A percentile compares a stretch with the other conserved stretches of the same genome.
phyloP scores from a whole-genome alignment of 2,888 invertebrate species.

The Rugalucina vietnamica region DNA sequence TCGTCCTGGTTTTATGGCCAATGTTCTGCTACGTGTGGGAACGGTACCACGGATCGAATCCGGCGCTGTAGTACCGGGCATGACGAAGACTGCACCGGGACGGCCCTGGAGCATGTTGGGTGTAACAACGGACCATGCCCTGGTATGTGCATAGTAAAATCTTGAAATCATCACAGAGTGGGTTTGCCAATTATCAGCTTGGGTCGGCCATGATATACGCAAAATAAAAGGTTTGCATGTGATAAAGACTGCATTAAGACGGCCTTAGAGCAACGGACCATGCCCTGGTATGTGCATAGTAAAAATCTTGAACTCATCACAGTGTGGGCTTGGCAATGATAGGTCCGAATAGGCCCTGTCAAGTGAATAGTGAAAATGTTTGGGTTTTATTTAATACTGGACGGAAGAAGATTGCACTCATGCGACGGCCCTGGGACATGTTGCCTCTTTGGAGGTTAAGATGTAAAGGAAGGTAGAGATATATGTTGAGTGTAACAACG shows the following conservation, averaged over 20 bases:
- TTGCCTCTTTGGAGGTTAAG: background rate
- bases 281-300: constrained; percentile 18
- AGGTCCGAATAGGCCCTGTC: too few relatives aligned
- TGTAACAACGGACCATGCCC: constrained; percentile 31
- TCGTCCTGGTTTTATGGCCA: constrained; percentile 35
- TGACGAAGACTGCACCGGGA: constrained; percentile 41
- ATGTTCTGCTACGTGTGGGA: constrained; percentile 43
- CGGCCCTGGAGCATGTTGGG: background rate
- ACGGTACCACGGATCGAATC: constrained; percentile 29
- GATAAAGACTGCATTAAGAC: constrained; percentile 39
- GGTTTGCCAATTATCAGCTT: too few relatives aligned
- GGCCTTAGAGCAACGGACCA: constrained; percentile 12
- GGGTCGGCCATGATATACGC: too few relatives aligned
- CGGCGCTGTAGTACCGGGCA: constrained; percentile 49
- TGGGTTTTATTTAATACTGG: too few relatives aligned
- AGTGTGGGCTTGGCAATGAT: too few relatives aligned
- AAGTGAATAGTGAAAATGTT: too few relatives aligned
- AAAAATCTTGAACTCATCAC: too few relatives aligned
- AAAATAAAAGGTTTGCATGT: too few relatives aligned
- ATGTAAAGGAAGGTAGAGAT: too few relatives aligned
- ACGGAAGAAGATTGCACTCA: too few relatives aligned
- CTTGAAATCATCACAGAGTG: too few relatives aligned
- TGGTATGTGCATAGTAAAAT: background rate
- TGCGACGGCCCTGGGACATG: too few relatives aligned
- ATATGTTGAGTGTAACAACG: background rate